These are phyloP conservation scores for Eledone cirrhosa DNA, from an alignment of 2,888 invertebrate species.

Conservation along the genomic window DNA sequence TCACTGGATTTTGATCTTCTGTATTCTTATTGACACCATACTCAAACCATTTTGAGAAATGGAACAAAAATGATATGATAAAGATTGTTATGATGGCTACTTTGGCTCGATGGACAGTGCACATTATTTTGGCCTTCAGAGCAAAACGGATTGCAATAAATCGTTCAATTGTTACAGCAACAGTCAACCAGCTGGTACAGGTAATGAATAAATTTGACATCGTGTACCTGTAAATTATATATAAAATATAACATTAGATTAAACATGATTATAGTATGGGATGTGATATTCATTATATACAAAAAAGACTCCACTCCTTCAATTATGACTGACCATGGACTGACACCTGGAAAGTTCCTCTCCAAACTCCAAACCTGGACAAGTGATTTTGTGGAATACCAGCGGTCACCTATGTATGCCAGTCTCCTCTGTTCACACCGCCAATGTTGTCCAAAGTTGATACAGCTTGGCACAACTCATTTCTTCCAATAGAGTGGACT, in stretches of 20 bases:
- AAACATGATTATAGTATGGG: neutral
- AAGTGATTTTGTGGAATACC: too few species aligned
- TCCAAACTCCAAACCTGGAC: too few species aligned
- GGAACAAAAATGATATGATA: constrained; percentile 41
- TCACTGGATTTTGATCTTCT: constrained; percentile 18
- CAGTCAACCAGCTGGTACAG: constrained; percentile 49
- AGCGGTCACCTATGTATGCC: too few species aligned
- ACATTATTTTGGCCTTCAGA: constrained; percentile 40
- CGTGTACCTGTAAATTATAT: constrained; percentile 38
- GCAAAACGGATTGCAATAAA: constrained; percentile 47
- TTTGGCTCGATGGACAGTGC: constrained; percentile 42
- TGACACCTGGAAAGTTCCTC: too few species aligned
- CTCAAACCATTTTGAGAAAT: constrained; percentile 45
- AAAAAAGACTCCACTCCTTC: too few species aligned
- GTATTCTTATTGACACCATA: constrained; percentile 41
- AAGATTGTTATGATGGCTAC: constrained; percentile 41
- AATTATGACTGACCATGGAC: too few species aligned
- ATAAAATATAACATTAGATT: neutral
- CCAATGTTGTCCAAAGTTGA: too few species aligned
- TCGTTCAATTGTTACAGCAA: constrained; percentile 47
- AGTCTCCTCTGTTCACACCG: too few species aligned
- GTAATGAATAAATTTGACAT: constrained; percentile 44
- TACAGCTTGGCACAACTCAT: too few species aligned
- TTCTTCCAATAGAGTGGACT: too few species aligned
- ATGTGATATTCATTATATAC: too few species aligned